phyloP scores from a whole-genome alignment of 2,797 vertebrate species.

The Enteromius paludinosus region DNA sequence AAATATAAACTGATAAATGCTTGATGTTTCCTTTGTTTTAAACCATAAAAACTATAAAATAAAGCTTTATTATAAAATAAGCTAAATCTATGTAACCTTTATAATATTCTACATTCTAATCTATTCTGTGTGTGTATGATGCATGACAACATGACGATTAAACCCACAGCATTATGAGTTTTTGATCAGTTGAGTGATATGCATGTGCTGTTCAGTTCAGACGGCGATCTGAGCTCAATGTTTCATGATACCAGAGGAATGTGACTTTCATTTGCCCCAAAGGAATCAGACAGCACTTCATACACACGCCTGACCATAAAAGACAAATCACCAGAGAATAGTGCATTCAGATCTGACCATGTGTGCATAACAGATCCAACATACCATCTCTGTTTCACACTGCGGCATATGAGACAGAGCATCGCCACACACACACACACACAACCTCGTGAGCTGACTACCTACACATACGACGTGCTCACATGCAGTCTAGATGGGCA shows the following conservation, averaged over 20 bases:
- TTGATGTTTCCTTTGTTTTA: not conserved
- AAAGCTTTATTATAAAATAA: not conserved
- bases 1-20: not conserved
- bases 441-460: not conserved
- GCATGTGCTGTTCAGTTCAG: not conserved
- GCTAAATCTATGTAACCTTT: too few relatives aligned
- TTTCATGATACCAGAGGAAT: not conserved
- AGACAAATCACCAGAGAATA: conserved; percentile 9
- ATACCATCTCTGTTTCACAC: conserved; percentile 5
- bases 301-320: not conserved
- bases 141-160: not conserved
- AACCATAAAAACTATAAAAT: not conserved
- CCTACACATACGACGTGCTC: not conserved
- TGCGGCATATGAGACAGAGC: conserved; percentile 17
- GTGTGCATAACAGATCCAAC: conserved; percentile 5
- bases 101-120: not conserved
- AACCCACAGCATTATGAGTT: not conserved
- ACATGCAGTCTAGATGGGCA: not conserved
- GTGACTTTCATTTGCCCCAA: conserved; percentile 22
- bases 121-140: not conserved
- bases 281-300: not conserved
- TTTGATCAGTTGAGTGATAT: not conserved
- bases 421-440: conserved; percentile 2
- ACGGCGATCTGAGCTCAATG: not conserved
- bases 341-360: not conserved